These are phyloP conservation scores for Cacatua alba DNA, from an alignment of 2,113 vertebrate genomes.

Conservation along the genomic window DNA sequence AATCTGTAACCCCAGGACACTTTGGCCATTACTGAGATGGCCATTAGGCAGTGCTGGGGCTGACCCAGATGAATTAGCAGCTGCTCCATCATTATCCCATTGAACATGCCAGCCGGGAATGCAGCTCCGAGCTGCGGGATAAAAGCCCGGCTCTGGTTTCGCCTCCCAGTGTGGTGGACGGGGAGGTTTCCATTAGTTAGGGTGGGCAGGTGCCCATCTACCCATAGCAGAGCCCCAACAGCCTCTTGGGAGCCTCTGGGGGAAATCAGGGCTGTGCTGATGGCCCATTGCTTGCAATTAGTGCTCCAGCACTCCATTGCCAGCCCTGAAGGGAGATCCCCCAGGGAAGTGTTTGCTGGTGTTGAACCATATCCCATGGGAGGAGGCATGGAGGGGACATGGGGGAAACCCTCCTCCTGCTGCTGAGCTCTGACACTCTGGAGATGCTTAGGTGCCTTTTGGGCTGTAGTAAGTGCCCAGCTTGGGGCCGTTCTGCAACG, in stretches of 20 bases:
- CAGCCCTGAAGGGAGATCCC: background rate
- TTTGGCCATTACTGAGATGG: background rate
- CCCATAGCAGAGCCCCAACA: accelerated
- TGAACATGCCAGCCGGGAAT: background rate
- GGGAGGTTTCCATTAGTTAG: accelerated
- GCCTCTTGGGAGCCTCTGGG: accelerated
- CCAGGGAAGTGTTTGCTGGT: accelerated
- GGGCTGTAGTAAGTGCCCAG: background rate
- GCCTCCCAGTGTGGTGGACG: accelerated
- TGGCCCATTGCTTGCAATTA: background rate
- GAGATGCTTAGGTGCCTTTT: background rate
- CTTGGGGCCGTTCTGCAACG: background rate
- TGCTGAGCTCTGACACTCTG: background rate
- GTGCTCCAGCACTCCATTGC: background rate
- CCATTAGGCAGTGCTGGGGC: background rate
- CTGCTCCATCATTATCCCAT: background rate
- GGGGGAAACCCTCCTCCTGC: background rate
- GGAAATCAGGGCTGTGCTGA: background rate
- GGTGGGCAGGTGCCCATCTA: background rate
- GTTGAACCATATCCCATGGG: accelerated
- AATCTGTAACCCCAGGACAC: accelerated
- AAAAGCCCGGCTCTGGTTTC: background rate
- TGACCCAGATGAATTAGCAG: background rate
- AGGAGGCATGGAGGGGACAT: accelerated
- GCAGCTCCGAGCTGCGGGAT: background rate